Evolutionary conservation across 1,140 invertebrate genomes (phyloP).

Genomic region (Leptinotarsa undecemlineata): DNA sequence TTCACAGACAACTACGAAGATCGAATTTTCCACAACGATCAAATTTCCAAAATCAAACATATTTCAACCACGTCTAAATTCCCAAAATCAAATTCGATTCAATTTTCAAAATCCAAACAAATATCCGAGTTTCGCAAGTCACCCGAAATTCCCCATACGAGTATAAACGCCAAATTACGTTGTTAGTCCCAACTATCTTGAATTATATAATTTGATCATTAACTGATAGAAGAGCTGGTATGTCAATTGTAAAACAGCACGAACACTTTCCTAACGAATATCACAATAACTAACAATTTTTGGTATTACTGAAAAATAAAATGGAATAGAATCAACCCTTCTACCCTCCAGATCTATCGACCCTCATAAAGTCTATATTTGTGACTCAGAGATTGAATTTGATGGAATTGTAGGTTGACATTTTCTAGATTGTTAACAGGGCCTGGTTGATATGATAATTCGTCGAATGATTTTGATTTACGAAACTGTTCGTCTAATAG

Average conservation of each 20-base stretch:
- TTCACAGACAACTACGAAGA: neutral
- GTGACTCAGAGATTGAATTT: constrained; percentile 28
- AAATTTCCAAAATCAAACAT: neutral
- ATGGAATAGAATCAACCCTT: neutral
- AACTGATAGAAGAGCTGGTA: constrained; percentile 26
- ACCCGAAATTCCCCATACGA: no score
- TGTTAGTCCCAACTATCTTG: constrained; percentile 28
- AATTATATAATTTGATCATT: constrained; percentile 24
- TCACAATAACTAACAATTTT: constrained; percentile 11
- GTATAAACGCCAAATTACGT: neutral
- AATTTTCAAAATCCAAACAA: neutral
- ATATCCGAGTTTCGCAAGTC: constrained; percentile 4
- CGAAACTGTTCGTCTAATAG: constrained; percentile 10
- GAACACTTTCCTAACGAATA: no score
- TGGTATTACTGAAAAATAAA: constrained; percentile 23
- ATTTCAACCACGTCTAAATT: neutral
- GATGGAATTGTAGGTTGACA: constrained; percentile 22
- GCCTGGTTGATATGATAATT: constrained; percentile 16
- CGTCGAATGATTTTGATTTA: neutral
- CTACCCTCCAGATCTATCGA: neutral
- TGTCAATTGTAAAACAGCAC: constrained; percentile 29
- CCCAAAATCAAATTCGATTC: no score
- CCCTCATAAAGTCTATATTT: constrained; percentile 26
- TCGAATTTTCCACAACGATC: neutral
- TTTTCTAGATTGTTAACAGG: constrained; percentile 23